Percentiles rank a stretch among this genome's conserved stretches.
These are phyloP conservation scores for Onychomys arenicola DNA, from an alignment of 2,797 vertebrate species.

Conservation along the genomic window DNA sequence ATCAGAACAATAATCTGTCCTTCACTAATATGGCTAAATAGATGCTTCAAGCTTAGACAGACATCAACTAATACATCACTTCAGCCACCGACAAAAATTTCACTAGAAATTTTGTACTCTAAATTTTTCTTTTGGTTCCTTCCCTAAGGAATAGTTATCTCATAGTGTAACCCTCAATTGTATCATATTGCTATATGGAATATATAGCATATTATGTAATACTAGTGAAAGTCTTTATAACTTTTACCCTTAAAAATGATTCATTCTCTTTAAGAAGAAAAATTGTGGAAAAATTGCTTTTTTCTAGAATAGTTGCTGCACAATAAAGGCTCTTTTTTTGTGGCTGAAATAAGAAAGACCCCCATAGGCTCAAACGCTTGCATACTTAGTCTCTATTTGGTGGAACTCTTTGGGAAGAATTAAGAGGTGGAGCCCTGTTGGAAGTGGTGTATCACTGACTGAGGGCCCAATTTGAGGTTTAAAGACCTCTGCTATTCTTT, in stretches of 20 bases:
- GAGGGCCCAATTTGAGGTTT: neutral
- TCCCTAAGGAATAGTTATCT: neutral
- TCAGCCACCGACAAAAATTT: neutral
- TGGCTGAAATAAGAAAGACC: neutral
- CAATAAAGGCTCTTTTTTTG: neutral
- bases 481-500: neutral
- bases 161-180: neutral
- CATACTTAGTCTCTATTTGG: neutral
- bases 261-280: neutral
- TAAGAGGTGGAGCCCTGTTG: neutral
- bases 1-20: neutral
- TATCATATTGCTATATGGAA: neutral
- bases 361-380: neutral
- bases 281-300: neutral
- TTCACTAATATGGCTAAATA: neutral
- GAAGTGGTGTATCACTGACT: neutral
- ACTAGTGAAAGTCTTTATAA: neutral
- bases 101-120: neutral
- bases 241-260: slow-evolving; percentile 5
- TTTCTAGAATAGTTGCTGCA: neutral
- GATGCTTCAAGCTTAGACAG: neutral
- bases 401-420: neutral
- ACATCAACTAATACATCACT: neutral
- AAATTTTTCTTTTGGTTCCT: neutral
- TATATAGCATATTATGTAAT: neutral